Evolutionary conservation across 2,888 invertebrate species (phyloP).

Genomic region (Ceramica pisi): DNA sequence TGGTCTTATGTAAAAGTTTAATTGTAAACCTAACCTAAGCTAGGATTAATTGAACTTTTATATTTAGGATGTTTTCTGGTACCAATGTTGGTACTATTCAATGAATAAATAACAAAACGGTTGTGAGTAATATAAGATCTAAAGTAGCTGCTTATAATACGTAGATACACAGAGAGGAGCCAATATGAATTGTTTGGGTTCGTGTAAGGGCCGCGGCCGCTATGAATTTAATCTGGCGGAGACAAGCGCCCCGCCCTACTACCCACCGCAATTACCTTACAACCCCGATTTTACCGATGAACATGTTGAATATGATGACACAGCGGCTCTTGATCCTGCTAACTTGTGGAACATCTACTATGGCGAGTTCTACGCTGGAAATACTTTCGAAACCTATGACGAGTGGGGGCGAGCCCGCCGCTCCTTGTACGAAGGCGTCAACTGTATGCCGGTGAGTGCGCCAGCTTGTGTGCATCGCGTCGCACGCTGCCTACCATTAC

Average conservation of each 20-base stretch:
- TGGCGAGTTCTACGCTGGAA: constrained; percentile 70
- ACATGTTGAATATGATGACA: constrained; percentile 67
- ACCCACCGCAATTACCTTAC: constrained; percentile 84
- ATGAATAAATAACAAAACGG: constrained; percentile 17
- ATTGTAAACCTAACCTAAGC: constrained; percentile 24
- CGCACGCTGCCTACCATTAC: constrained; percentile 77
- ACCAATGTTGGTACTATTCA: not conserved
- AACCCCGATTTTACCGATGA: constrained; percentile 83
- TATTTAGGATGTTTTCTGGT: not conserved
- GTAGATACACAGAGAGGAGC: constrained; percentile 56
- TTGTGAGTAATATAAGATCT: constrained; percentile 22
- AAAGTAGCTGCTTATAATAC: constrained; percentile 39
- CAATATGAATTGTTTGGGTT: constrained; percentile 84
- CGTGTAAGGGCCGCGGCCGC: constrained; percentile 73
- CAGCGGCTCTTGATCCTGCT: constrained; percentile 62
- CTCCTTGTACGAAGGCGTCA: constrained; percentile 88
- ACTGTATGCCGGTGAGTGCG: constrained; percentile 87
- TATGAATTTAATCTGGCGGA: constrained; percentile 75
- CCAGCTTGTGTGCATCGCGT: constrained; percentile 76
- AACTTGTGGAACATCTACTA: constrained; percentile 71
- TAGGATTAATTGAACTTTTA: not conserved
- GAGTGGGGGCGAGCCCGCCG: constrained; percentile 81
- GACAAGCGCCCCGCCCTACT: constrained; percentile 79
- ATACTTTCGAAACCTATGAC: constrained; percentile 73
- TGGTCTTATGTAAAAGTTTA: constrained; percentile 17